Evolutionary conservation across 1,140 invertebrate species (phyloP).

Genomic region (Tetramorium simillimum): DNA sequence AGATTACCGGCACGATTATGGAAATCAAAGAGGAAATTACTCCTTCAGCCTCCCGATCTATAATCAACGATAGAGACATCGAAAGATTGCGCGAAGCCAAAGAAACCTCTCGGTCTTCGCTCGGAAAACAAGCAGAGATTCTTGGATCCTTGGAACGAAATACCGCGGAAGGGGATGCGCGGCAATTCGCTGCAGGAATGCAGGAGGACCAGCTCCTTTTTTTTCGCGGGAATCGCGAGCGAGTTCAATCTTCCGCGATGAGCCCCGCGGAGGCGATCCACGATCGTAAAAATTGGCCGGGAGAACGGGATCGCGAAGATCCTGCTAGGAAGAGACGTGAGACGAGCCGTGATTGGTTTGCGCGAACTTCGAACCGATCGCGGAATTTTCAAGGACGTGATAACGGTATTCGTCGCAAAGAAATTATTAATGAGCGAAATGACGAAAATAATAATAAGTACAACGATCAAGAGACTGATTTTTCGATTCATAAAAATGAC

Average conservation of each 20-base stretch:
- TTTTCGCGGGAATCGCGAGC: slow-evolving; percentile 47
- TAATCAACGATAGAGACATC: not conserved
- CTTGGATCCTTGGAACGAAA: not conserved
- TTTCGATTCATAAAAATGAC: not conserved
- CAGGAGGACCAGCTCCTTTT: slow-evolving; percentile 26
- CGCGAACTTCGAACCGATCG: slow-evolving; percentile 14
- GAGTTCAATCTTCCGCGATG: slow-evolving; percentile 53
- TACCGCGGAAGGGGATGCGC: not conserved
- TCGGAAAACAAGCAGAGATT: not conserved
- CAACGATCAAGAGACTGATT: not conserved
- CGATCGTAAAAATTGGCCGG: slow-evolving; percentile 40
- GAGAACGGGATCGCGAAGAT: slow-evolving; percentile 50
- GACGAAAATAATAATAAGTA: not conserved
- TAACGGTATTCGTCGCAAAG: not conserved
- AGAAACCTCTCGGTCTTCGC: not conserved
- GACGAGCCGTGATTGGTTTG: slow-evolving; percentile 41
- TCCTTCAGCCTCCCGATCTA: not conserved
- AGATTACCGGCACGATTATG: not conserved
- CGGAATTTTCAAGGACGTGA: slow-evolving; percentile 5
- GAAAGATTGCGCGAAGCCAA: too few relatives aligned
- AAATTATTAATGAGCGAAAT: not conserved
- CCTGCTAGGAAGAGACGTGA: slow-evolving; percentile 8
- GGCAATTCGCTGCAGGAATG: slow-evolving; percentile 36
- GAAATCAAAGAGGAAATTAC: not conserved
- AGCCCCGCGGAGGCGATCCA: slow-evolving; percentile 20